phyloP scores from a whole-genome alignment of 2,888 invertebrate species.

The Oligia fasciuncula region DNA sequence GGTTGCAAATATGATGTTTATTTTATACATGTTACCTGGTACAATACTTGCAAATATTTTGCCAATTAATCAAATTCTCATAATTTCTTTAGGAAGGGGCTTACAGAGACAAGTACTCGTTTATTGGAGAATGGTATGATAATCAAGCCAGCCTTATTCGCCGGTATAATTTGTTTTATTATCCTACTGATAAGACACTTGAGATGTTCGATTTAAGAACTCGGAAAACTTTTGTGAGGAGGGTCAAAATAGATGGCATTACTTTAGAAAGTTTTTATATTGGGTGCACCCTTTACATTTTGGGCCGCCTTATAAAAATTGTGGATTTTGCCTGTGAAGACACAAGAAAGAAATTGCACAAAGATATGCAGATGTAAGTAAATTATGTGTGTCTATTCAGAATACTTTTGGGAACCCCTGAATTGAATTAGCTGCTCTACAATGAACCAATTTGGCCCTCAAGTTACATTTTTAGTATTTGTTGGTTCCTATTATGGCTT shows the following conservation, averaged over 20 bases:
- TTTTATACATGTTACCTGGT: not conserved
- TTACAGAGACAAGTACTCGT: constrained; percentile 90
- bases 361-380: constrained; percentile 91
- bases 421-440: not conserved
- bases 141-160: constrained; percentile 93
- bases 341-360: constrained; percentile 91
- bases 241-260: constrained; percentile 92
- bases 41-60: not conserved
- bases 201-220: constrained; percentile 94
- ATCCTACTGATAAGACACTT: constrained; percentile 93
- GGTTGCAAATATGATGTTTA: not conserved
- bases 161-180: constrained; percentile 94
- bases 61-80: not conserved
- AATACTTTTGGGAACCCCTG: not conserved
- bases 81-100: constrained; percentile 82
- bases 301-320: constrained; percentile 93
- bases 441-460: not conserved
- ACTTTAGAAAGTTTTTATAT: constrained; percentile 92
- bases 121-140: constrained; percentile 97
- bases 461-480: not conserved
- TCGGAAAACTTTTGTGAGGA: constrained; percentile 91
- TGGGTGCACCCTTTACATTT: constrained; percentile 93
- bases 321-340: constrained; percentile 93
- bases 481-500: not conserved
- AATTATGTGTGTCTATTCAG: constrained; percentile 8